Base-by-base conservation (phyloP, 92 coral and sea anemone genomes). In the Epizoanthus ramosus region DNA sequence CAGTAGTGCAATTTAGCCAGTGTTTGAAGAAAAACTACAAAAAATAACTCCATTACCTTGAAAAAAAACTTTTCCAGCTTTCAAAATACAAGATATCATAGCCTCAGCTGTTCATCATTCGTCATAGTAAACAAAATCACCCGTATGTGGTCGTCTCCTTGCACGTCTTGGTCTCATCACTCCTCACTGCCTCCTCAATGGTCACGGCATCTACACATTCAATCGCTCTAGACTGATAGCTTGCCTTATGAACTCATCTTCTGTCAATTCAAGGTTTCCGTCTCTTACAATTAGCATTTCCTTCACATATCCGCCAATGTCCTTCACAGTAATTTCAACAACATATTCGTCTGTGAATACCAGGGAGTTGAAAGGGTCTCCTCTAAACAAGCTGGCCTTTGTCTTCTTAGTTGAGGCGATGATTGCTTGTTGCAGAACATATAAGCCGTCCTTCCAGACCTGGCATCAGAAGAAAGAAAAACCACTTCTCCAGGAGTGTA, bases 181-280 rank as follows among this genome's bases (percentile, higher is more conserved):
- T 58, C 63, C 15, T 58, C 63, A 21, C 15, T 58, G n/a, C n/a
- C n/a, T n/a, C n/a, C n/a, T n/a, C n/a, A n/a, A n/a, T n/a, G n/a
- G 72, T 79, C 58, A 39, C 73, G 5, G 73, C 47, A 63, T 79
- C 84, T 15, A 79, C 73, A 23, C 83, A 79, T 79, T 79, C 73
- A 79, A 79, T 79, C 84, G 22, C 19, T 59, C 69, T 12, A 14
- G 72, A 47, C 84, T 39, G 57, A 57, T 57, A 71, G 16, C n/a
- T 7, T 71, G 2, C 31, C 31, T 28, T 45, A 23, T 52, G 39
- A 71, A 47, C 35, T 71, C 76, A 23, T 71, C n/a, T 13, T 71
- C 60, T 71, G 76, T 50, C 4, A 71, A 13, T 71, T 71, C 60
- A 16, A 70, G 75, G 25, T 37, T 43, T 2, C 57, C 59, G 31